Evolutionary conservation across 2,113 vertebrate species (phyloP).

Genomic region (Ceuthmochares aereus): DNA sequence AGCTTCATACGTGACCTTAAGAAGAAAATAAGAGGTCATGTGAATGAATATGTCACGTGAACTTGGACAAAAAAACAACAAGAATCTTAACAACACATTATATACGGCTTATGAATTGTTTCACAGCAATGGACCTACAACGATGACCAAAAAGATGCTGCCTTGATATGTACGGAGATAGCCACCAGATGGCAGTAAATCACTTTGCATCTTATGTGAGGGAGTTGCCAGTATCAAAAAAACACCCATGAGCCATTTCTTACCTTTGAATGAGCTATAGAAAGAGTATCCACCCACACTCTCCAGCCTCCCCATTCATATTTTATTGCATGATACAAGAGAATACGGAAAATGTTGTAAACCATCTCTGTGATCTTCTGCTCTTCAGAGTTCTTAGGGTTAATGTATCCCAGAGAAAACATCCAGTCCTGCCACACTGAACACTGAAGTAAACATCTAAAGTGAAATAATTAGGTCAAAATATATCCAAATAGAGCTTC

Average conservation of each 20-base stretch:
- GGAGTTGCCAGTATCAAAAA: background rate
- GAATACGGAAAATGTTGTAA: slow-evolving; percentile 98
- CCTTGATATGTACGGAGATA: background rate
- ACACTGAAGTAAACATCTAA: slow-evolving; percentile 97
- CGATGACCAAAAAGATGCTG: background rate
- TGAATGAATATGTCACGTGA: background rate
- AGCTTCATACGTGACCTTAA: slow-evolving; percentile 96
- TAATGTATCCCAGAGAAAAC: slow-evolving; percentile 99
- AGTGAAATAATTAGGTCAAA: slow-evolving; percentile 55
- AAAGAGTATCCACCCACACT: slow-evolving; percentile 98
- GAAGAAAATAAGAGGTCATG: background rate
- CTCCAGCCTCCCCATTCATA: slow-evolving; percentile 99
- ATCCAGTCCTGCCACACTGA: slow-evolving; percentile 99
- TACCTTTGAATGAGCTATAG: slow-evolving; percentile 98
- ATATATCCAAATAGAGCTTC: slow-evolving; percentile 16
- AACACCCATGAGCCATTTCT: background rate
- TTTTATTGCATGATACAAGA: slow-evolving; percentile 98
- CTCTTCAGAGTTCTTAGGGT: slow-evolving; percentile 97
- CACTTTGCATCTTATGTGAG: background rate
- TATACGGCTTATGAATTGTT: background rate
- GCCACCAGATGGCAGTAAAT: slow-evolving; percentile 79
- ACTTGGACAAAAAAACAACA: background rate
- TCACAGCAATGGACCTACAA: background rate
- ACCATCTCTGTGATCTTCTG: slow-evolving; percentile 99
- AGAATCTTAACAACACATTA: background rate